A percentile compares a stretch with the other conserved stretches of the same genome.
phyloP scores from a whole-genome alignment of 92 coral and sea anemone genomes.

The Anthopleura xanthogrammica region DNA sequence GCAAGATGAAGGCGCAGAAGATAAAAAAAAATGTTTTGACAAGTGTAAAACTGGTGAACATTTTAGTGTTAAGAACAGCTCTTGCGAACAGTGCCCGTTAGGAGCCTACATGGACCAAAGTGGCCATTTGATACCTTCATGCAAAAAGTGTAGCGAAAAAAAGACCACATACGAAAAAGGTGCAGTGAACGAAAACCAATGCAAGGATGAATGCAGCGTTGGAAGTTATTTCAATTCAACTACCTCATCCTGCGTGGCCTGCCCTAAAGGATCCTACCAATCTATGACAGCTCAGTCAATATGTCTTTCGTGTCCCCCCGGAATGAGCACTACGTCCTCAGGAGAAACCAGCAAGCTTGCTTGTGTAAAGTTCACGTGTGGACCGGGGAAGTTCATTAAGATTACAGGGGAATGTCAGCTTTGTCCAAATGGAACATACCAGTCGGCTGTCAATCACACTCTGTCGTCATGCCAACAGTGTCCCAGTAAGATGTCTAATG shows the following conservation, averaged over 20 bases:
- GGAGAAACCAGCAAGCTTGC: constrained; percentile 34
- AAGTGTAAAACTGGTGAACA: constrained; percentile 41
- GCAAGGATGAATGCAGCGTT: constrained; percentile 29
- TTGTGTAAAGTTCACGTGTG: constrained; percentile 35
- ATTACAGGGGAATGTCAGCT: constrained; percentile 12
- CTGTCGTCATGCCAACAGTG: constrained; percentile 33
- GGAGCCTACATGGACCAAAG: constrained; percentile 44
- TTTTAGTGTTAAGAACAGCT: constrained; percentile 7
- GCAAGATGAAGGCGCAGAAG: constrained; percentile 22
- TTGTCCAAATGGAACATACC: constrained; percentile 54
- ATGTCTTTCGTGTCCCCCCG: constrained; percentile 38
- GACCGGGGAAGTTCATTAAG: constrained; percentile 44
- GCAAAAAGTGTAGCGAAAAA: constrained; percentile 42
- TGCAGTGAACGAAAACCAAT: constrained; percentile 20
- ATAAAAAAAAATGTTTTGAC: constrained; percentile 27
- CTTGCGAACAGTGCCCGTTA: constrained; percentile 45
- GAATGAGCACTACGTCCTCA: constrained; percentile 20
- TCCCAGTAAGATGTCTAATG: constrained; percentile 28
- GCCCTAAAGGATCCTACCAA: constrained; percentile 52
- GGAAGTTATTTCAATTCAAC: constrained; percentile 38
- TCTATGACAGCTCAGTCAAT: constrained; percentile 14
- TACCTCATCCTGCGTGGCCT: constrained; percentile 29
- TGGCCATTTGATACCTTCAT: constrained; percentile 17
- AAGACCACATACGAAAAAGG: constrained; percentile 43
- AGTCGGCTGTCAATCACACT: constrained; percentile 39